phyloP scores from a whole-genome alignment of 2,113 vertebrate genomes.

The Phodopus roborovskii region DNA sequence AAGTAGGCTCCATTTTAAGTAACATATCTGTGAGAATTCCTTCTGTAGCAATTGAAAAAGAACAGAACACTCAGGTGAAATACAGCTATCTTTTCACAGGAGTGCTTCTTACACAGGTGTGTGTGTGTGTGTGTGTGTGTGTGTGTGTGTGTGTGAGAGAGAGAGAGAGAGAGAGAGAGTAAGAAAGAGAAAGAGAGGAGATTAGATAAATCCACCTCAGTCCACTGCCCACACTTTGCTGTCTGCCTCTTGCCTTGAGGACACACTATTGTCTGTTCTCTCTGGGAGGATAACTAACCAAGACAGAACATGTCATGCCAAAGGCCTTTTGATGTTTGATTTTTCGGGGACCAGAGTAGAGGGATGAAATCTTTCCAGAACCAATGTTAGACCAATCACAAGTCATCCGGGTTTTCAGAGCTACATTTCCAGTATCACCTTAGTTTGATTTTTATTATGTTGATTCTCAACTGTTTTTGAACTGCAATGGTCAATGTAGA shows the following conservation, averaged over 20 bases:
- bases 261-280: background rate
- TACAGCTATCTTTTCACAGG: background rate
- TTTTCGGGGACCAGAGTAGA: accelerated
- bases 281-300: background rate
- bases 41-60: background rate
- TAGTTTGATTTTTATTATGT: background rate
- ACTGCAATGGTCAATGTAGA: background rate
- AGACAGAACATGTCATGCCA: background rate
- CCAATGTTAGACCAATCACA: background rate
- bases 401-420: background rate
- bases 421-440: background rate
- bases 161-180: too few species aligned
- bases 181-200: background rate
- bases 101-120: background rate
- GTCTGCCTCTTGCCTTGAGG: background rate
- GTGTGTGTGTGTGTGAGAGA: background rate
- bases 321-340: background rate
- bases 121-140: background rate
- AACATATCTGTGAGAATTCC: background rate
- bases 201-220: background rate
- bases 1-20: background rate
- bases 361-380: background rate
- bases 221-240: background rate
- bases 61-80: background rate
- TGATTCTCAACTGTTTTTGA: background rate